Conservation (phyloP, 2,113 vertebrate species). For the Crotophaga sulcirostris region DNA sequence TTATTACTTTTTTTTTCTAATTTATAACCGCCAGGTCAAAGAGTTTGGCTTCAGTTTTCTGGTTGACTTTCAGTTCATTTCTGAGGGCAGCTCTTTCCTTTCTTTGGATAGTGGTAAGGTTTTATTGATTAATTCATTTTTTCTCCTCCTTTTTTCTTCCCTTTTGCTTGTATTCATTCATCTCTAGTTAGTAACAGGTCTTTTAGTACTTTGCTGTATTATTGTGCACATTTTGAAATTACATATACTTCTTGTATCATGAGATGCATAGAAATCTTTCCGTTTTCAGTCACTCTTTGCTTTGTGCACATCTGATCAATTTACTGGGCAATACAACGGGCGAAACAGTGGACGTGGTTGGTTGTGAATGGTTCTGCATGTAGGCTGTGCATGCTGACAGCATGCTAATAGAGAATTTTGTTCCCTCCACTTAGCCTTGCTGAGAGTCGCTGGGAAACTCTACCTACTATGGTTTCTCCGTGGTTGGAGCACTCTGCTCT, state of each 20-base stretch:
- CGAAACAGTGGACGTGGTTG: fast-evolving
- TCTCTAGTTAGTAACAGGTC: not conserved
- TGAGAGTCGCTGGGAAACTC: not conserved
- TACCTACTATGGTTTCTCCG: fast-evolving
- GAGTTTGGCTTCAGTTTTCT: not conserved
- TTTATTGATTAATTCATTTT: not conserved
- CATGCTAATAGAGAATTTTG: too few relatives aligned
- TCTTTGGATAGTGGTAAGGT: not conserved
- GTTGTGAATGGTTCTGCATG: not conserved
- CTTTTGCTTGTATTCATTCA: not conserved
- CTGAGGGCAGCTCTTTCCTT: not conserved
- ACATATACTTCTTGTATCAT: fast-evolving
- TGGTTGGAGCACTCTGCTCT: not conserved
- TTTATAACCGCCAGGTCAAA: not conserved
- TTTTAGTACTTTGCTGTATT: not conserved
- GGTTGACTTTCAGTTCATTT: not conserved
- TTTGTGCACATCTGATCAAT: not conserved
- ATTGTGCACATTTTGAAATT: not conserved
- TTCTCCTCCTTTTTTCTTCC: not conserved
- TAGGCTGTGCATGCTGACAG: not conserved
- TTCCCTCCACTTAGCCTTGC: not conserved
- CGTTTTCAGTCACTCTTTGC: not conserved
- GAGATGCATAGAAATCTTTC: not conserved
- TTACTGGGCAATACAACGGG: not conserved
- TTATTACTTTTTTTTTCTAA: not conserved